A percentile compares a stretch with the other conserved stretches of the same genome.
phyloP scores from a whole-genome alignment of 2,888 invertebrate species.

The Hecatera dysodea region DNA sequence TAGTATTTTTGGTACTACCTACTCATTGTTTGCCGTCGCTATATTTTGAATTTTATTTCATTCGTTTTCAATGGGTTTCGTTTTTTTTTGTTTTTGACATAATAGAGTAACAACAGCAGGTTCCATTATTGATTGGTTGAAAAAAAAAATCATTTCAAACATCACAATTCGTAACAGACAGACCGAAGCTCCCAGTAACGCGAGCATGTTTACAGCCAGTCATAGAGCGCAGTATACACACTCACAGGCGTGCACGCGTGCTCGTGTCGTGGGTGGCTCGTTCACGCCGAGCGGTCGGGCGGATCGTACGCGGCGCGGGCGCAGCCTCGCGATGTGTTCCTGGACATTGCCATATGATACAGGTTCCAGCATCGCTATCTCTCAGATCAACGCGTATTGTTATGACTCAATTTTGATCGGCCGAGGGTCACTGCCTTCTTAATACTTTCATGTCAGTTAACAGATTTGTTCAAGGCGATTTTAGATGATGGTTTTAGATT shows the following conservation, averaged over 20 bases:
- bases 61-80: neutral
- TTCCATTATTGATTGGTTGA: no score
- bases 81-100: neutral
- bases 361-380: constrained; percentile 44
- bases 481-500: constrained; percentile 8
- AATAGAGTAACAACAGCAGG: no score
- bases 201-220: constrained; percentile 7
- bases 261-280: constrained; percentile 66
- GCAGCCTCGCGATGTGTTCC: constrained; percentile 48
- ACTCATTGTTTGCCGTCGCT: neutral
- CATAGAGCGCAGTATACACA: constrained; percentile 16
- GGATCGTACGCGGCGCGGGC: constrained; percentile 59
- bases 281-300: constrained; percentile 55
- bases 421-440: constrained; percentile 55
- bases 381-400: constrained; percentile 53
- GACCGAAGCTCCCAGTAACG: neutral
- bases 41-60: neutral
- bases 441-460: constrained; percentile 12
- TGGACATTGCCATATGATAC: constrained; percentile 51
- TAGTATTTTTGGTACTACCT: neutral
- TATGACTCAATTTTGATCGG: constrained; percentile 50
- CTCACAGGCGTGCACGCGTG: neutral
- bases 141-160: no score
- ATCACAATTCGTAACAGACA: neutral
- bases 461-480: neutral